phyloP scores from a whole-genome alignment of 2,113 vertebrate species.

The Calyptommatus sinebrachiatus region DNA sequence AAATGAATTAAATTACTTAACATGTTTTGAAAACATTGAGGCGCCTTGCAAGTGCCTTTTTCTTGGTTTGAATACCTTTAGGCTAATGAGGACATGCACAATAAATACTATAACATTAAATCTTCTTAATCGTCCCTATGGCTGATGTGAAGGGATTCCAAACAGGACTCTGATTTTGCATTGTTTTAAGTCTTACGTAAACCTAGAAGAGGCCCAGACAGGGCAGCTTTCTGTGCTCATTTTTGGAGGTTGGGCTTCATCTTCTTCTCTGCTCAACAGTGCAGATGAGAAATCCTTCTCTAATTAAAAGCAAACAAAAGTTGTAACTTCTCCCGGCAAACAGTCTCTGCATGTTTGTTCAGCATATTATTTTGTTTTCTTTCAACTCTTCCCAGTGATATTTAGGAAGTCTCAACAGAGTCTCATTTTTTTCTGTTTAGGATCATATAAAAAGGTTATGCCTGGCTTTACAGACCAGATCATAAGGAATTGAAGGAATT shows the following conservation, averaged over 20 bases:
- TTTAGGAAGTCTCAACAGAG: slow-evolving; percentile 57
- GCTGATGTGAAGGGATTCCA: slow-evolving; percentile 49
- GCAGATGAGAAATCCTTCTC: slow-evolving; percentile 73
- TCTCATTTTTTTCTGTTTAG: slow-evolving; percentile 38
- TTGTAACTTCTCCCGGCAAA: slow-evolving; percentile 57
- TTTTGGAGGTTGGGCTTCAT: slow-evolving; percentile 65
- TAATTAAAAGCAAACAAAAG: slow-evolving; percentile 77
- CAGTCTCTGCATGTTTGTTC: slow-evolving; percentile 71
- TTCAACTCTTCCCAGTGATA: slow-evolving; percentile 50
- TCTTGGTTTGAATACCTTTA: slow-evolving; percentile 46
- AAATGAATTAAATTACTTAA: slow-evolving; percentile 21
- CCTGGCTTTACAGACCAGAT: background rate
- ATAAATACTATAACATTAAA: slow-evolving; percentile 47
- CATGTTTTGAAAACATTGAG: background rate
- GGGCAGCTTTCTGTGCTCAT: slow-evolving; percentile 56
- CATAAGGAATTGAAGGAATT: background rate
- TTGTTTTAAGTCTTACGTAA: slow-evolving; percentile 66
- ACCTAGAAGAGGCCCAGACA: slow-evolving; percentile 62
- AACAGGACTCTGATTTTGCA: slow-evolving; percentile 46
- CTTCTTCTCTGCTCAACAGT: slow-evolving; percentile 70
- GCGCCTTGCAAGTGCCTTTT: slow-evolving; percentile 26
- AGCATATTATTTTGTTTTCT: slow-evolving; percentile 56
- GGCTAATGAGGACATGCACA: slow-evolving; percentile 29
- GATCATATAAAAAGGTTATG: background rate
- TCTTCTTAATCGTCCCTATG: slow-evolving; percentile 47